Evolutionary conservation across 2,888 invertebrate species (phyloP).

Genomic region (Antitype chi): DNA sequence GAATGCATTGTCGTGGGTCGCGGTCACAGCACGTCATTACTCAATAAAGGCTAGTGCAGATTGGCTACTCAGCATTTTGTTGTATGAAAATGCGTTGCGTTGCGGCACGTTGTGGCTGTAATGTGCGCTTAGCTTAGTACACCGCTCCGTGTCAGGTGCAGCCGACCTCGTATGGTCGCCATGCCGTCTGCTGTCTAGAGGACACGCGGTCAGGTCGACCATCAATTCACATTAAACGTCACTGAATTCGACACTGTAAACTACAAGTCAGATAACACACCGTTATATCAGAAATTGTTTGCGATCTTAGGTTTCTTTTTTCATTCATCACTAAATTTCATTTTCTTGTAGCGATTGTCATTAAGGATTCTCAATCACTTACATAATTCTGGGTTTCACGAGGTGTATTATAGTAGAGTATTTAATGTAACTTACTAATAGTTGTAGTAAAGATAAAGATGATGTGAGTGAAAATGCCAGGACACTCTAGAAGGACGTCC

Average conservation of each 20-base stretch:
- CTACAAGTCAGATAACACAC: slow-evolving; percentile 29
- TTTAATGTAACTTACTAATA: neutral
- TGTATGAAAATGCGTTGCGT: neutral
- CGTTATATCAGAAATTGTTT: slow-evolving; percentile 14
- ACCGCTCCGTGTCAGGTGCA: slow-evolving; percentile 70
- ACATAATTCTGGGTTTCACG: neutral
- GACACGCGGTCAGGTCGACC: slow-evolving; percentile 75
- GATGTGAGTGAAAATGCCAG: neutral
- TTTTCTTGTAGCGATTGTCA: neutral
- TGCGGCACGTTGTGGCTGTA: neutral
- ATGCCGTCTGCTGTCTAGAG: slow-evolving; percentile 82
- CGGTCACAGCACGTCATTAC: slow-evolving; percentile 46
- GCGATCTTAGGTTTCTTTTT: neutral
- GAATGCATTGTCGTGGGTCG: slow-evolving; percentile 46
- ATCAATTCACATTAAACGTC: slow-evolving; percentile 65
- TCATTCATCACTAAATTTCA: neutral
- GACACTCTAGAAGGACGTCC: neutral
- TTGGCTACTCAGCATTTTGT: neutral
- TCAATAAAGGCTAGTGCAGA: slow-evolving; percentile 20
- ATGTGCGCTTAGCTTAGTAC: slow-evolving; percentile 32
- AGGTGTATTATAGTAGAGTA: neutral
- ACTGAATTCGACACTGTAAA: slow-evolving; percentile 55
- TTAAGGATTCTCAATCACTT: neutral
- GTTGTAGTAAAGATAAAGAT: neutral
- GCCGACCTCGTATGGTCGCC: slow-evolving; percentile 76